Base-by-base conservation (phyloP, 1,140 invertebrate species). In the Drosophila orena region DNA sequence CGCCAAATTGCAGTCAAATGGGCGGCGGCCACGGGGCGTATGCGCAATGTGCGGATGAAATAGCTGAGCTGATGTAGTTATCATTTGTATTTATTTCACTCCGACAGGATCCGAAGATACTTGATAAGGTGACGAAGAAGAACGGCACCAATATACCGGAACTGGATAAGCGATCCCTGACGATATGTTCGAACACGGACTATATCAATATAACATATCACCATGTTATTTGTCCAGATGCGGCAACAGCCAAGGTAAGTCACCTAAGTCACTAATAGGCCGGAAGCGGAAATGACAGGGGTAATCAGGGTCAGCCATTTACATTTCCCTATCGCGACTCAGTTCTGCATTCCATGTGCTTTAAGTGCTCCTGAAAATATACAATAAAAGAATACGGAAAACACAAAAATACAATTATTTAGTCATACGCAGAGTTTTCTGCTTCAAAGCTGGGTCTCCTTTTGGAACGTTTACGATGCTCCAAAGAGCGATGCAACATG, bases 131-230 rank as follows among this genome's bases (percentile, higher is more conserved):
- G 60, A 88, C 93, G 22, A 95, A 94, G 72, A 97, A 97, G 92
- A 95, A 97, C 90, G 96, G 96, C 94, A 91, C 83, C 15, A 90
- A 92, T 42, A 58, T 90, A 12, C 95, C 97, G 55, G 96, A 95
- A 72, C 91, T 99, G 42, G 98, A 99, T 88, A 97, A 98, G 49
- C 97, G 98, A 91, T 99, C 98, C 46, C 93, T 99, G n/a, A 99
- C 98, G 49, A 98, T 99, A 78, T 99, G 98, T 93, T 98, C 97
- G 92, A 98, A 98, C n/a, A 97, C 97, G 17, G 99, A 99, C 94
- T 98, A 99, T 92, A 99, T 99, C 81, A 99, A 99, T 93, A 98
- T 99, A 92, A 99, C 97, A 93, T 99, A 99, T 93, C 98, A 98
- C 79, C 98, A 99, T 93, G 96, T 99, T 77, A 96, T 99, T 38